Percentiles rank a stretch among this genome's conserved stretches.
Conservation (phyloP, 2,113 vertebrate species). For the Sclerurus mexicanus region DNA sequence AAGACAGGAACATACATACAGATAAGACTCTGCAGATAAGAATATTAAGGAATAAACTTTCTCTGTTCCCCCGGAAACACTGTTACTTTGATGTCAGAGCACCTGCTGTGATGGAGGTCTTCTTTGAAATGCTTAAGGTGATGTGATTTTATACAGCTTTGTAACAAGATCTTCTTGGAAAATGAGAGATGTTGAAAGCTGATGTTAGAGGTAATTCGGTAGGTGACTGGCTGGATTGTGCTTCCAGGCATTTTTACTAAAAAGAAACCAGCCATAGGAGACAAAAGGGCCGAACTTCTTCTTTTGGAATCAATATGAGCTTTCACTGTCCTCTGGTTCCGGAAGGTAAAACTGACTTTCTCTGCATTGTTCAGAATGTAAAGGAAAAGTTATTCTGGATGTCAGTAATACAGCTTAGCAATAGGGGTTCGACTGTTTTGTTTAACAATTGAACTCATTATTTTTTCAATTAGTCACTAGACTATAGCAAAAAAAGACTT, state of each 20-base stretch:
- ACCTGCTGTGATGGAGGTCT: not conserved
- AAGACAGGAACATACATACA: not conserved
- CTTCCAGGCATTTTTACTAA: not conserved
- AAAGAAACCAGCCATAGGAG: not conserved
- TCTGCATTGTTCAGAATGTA: not conserved
- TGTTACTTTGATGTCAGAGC: not conserved
- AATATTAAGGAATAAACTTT: slow-evolving; percentile 13
- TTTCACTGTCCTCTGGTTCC: not conserved
- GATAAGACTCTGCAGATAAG: not conserved
- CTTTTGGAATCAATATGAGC: not conserved
- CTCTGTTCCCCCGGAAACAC: not conserved
- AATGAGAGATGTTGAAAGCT: not conserved
- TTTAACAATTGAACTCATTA: not conserved
- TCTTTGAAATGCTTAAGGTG: slow-evolving; percentile 31
- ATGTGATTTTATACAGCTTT: not conserved
- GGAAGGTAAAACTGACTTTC: not conserved
- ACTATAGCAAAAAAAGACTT: not conserved
- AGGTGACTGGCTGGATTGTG: not conserved
- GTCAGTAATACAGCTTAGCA: not conserved
- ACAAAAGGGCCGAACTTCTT: not conserved
- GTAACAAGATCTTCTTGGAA: not conserved
- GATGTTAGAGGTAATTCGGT: not conserved
- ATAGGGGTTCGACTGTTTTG: not conserved
- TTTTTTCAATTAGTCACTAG: not conserved
- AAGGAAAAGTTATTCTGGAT: not conserved